Conservation (phyloP, 2,113 vertebrate genomes). For the Entomyzon cyanotis region DNA sequence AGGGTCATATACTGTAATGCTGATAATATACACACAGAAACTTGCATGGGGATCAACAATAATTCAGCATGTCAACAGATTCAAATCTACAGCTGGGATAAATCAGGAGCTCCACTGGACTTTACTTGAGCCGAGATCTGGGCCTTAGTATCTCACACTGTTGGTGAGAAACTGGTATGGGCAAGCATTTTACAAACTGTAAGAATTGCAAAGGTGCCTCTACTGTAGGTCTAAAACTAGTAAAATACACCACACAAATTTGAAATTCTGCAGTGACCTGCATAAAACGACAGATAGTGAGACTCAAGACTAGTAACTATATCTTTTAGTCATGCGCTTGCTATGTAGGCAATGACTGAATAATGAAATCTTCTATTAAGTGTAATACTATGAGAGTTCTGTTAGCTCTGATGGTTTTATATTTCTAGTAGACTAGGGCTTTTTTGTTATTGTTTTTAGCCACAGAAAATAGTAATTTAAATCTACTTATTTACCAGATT, state of each 20-base stretch:
- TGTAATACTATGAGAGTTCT: background rate
- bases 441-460: background rate
- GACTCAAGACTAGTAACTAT: background rate
- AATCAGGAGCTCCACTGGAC: background rate
- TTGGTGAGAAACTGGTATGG: background rate
- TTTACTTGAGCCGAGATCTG: background rate
- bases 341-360: background rate
- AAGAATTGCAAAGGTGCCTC: background rate
- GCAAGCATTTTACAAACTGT: background rate
- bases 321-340: background rate
- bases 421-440: background rate
- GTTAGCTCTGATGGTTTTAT: background rate
- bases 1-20: background rate
- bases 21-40: background rate
- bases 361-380: background rate
- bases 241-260: background rate
- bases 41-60: background rate
- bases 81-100: background rate
- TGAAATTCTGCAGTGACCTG: background rate
- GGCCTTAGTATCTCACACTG: background rate
- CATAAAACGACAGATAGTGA: background rate
- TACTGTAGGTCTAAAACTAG: background rate
- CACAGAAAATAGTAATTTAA: background rate
- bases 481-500: background rate
- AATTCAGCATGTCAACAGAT: constrained; percentile 13